Base-by-base conservation (phyloP, 2,797 vertebrate species). In the Apodemus agrarius region DNA sequence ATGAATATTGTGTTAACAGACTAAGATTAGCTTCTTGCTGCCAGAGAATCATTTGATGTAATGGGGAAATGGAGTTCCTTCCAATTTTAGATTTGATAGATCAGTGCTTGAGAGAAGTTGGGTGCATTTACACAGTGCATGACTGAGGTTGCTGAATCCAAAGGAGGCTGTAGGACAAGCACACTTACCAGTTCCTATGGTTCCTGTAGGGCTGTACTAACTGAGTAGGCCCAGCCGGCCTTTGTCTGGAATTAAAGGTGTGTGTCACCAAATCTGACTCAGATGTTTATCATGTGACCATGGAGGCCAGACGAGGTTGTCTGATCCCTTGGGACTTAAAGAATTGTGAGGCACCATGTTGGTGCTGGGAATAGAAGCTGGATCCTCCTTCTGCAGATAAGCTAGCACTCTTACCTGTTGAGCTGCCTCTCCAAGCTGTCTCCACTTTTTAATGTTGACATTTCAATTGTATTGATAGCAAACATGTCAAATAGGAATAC, bases 1-100 rank as follows among this genome's bases (percentile, higher is more conserved):
- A 52, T 80, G 92, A 92, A 26, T 84, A 11, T 67, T 40, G 52
- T 91, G 57, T 97, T 89, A 96, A 75, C 67, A 92, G 54, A 75
- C 79, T 24, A 91, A 65, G 1, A 74, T 67, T 61, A 93, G 54
- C 26, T 90, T 94, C 84, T 72, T 80, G 52, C 79, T 76, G 4
- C 24, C 79, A 57, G 78, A 84, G 19, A 80, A 11, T 87, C 65
- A 19, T 91, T 89, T 80, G 75, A 67, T 92, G 65, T 84, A 40
- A 57, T 31, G 37, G n/a, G 31, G 79, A 86, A 49, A 85, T 91
- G 43, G 21, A 89, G 91, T 95, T 89, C 52, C 40, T 96, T 95
- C 46, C 40, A 40, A 31, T 89, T 94, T 81, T 65, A 93, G 65
- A 37, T 89, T 93, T 65, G 72, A 40, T 75, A 43, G 84, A 69